Conservation (phyloP, 64 coral and sea anemone genomes). For the Cladopsammia gracilis region DNA sequence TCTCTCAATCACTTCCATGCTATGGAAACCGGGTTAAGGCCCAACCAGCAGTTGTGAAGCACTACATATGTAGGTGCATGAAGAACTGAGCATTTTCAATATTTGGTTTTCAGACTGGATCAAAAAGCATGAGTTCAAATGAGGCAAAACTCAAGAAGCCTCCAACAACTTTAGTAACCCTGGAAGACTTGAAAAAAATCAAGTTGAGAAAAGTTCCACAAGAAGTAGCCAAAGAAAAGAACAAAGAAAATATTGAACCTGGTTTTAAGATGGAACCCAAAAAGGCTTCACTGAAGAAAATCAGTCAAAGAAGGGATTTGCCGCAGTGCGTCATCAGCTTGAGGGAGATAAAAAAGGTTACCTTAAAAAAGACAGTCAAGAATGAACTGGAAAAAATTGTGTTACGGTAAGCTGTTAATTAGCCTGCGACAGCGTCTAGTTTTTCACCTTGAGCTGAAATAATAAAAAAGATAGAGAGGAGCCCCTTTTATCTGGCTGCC, state of each 20-base stretch:
- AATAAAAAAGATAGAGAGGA: too few relatives aligned
- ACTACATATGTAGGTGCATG: too few relatives aligned
- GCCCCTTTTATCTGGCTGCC: too few relatives aligned
- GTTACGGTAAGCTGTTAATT: conserved; percentile 15
- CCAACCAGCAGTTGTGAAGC: too few relatives aligned
- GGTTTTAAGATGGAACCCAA: not conserved
- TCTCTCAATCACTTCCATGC: too few relatives aligned
- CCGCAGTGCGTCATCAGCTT: conserved; percentile 14
- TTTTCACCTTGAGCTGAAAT: too few relatives aligned
- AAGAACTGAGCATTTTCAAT: too few relatives aligned
- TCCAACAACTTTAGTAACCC: conserved; percentile 17
- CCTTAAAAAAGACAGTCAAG: not conserved
- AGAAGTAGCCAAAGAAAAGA: not conserved
- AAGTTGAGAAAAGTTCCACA: conserved; percentile 55
- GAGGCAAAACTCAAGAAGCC: not conserved
- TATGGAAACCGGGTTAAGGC: too few relatives aligned
- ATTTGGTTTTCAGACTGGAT: conserved; percentile 21
- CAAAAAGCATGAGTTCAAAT: not conserved
- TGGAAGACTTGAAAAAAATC: conserved; percentile 69
- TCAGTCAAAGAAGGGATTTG: not conserved
- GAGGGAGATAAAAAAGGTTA: conserved; percentile 18
- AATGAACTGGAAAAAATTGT: not conserved
- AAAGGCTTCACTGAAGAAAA: not conserved
- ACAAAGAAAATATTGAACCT: conserved; percentile 31
- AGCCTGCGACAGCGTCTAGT: not conserved